Evolutionary conservation across 1,140 invertebrate genomes (phyloP).

Genomic region (Aphis gossypii): DNA sequence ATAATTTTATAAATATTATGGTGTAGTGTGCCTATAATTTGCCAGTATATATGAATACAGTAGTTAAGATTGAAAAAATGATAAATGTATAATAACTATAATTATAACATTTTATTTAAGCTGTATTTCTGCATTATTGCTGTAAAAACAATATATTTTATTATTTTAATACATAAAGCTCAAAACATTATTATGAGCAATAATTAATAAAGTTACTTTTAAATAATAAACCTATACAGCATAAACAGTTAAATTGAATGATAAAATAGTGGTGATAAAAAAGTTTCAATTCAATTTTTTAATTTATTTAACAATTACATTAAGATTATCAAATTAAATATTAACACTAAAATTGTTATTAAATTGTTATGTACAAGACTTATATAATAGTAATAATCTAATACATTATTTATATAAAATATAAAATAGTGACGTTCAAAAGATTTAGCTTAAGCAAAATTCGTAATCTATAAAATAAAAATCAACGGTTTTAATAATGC

Average conservation of each 20-base stretch:
- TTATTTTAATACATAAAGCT: background rate
- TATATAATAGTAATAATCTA: conserved; percentile 13
- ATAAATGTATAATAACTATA: background rate
- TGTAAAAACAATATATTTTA: background rate
- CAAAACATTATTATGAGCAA: background rate
- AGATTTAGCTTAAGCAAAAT: conserved; percentile 12
- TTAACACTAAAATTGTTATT: conserved; percentile 9
- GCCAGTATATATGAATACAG: background rate
- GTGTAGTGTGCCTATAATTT: no score
- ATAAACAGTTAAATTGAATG: background rate
- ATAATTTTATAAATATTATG: background rate
- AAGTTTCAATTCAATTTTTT: background rate
- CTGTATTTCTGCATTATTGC: background rate
- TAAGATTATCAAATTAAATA: background rate
- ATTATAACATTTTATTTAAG: background rate
- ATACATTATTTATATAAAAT: conserved; percentile 21
- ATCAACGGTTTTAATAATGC: background rate
- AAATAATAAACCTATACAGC: background rate
- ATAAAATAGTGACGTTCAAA: conserved; percentile 16
- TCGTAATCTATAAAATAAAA: conserved; percentile 12
- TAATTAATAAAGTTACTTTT: background rate
- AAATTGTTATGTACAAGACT: background rate
- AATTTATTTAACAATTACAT: conserved; percentile 16
- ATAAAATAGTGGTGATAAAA: background rate
- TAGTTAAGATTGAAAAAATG: background rate